Conservation (phyloP, 2,113 vertebrate genomes). For the Mola mola region DNA sequence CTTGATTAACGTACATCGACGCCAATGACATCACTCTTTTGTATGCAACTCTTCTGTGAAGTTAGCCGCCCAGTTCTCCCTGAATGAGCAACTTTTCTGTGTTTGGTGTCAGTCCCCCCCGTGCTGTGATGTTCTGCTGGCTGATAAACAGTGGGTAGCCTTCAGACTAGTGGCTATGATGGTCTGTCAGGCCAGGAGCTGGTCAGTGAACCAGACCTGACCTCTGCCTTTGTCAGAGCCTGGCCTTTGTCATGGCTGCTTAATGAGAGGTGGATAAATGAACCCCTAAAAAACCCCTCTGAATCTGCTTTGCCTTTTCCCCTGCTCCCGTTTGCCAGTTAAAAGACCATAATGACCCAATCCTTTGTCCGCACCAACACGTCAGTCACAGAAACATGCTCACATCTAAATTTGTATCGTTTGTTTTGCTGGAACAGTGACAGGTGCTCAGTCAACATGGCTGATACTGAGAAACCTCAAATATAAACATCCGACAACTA, state of each 20-base stretch:
- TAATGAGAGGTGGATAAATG: slow-evolving; percentile 80
- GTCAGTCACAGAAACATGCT: slow-evolving; percentile 35
- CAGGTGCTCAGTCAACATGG: background rate
- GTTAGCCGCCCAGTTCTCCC: slow-evolving; percentile 64
- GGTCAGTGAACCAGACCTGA: slow-evolving; percentile 79
- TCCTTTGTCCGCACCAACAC: slow-evolving; percentile 35
- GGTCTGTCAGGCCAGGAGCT: slow-evolving; percentile 77
- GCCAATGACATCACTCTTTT: slow-evolving; percentile 59
- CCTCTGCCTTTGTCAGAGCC: slow-evolving; percentile 78
- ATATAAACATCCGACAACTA: too few relatives aligned
- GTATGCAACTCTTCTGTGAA: slow-evolving; percentile 52
- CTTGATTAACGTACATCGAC: slow-evolving; percentile 42
- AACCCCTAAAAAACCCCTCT: slow-evolving; percentile 48
- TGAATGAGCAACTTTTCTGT: slow-evolving; percentile 57
- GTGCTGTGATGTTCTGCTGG: slow-evolving; percentile 62
- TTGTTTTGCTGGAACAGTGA: slow-evolving; percentile 9
- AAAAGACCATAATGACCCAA: slow-evolving; percentile 44
- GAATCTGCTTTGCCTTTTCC: slow-evolving; percentile 48
- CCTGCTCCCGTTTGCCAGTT: slow-evolving; percentile 58
- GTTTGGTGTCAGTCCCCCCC: slow-evolving; percentile 46
- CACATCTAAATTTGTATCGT: slow-evolving; percentile 3
- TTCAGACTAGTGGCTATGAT: slow-evolving; percentile 71
- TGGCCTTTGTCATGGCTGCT: slow-evolving; percentile 77
- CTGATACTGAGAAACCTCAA: too few relatives aligned
- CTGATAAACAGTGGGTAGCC: slow-evolving; percentile 69